phyloP scores from a whole-genome alignment of 2,113 vertebrate genomes.

The Bos javanicus region DNA sequence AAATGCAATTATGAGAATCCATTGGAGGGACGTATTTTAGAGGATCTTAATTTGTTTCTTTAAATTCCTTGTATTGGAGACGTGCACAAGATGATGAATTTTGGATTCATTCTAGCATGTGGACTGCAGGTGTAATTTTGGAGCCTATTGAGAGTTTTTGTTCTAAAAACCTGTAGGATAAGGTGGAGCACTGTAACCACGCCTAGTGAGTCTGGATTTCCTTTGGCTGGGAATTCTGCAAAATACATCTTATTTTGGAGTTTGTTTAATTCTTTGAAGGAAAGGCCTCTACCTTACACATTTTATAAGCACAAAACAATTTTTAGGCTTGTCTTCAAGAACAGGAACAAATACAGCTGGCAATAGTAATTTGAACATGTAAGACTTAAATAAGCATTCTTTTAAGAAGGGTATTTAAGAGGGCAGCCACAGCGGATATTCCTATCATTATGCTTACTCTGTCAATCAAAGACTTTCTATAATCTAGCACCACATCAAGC shows the following conservation, averaged over 20 bases:
- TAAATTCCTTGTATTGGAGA: background rate
- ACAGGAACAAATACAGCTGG: background rate
- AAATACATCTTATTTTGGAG: background rate
- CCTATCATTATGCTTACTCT: background rate
- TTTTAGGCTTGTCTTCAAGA: slow-evolving; percentile 19
- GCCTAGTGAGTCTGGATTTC: background rate
- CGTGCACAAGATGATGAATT: background rate
- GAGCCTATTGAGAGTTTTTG: background rate
- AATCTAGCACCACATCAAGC: background rate
- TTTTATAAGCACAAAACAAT: background rate
- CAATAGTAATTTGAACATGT: background rate
- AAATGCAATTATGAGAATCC: background rate
- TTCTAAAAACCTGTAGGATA: background rate
- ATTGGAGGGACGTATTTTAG: background rate
- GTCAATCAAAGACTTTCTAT: background rate
- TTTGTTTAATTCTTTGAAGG: background rate
- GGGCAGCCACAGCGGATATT: background rate
- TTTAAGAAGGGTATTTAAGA: background rate
- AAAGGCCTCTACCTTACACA: background rate
- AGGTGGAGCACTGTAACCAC: background rate
- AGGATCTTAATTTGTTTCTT: background rate
- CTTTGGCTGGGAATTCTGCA: background rate
- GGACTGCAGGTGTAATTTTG: background rate
- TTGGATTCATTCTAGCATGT: background rate
- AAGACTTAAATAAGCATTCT: background rate